phyloP scores from a whole-genome alignment of 1,140 invertebrate genomes.

The Diprion similis region DNA sequence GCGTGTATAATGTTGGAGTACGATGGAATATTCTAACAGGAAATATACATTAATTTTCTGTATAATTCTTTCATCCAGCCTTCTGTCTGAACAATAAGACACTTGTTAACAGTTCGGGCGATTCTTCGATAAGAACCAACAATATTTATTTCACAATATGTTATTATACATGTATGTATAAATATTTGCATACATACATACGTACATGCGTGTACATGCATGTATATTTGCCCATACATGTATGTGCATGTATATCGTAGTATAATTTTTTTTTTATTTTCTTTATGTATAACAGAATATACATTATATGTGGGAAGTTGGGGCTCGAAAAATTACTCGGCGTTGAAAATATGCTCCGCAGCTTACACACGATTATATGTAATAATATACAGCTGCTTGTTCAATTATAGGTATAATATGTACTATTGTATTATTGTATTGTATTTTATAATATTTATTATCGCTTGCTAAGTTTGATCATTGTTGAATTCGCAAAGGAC shows the following conservation, averaged over 20 bases:
- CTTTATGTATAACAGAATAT: constrained; percentile 33
- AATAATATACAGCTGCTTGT: not conserved
- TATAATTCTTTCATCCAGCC: constrained; percentile 45
- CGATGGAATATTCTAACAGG: constrained; percentile 9
- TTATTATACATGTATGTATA: constrained; percentile 25
- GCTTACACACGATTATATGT: not conserved
- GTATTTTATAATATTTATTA: no score
- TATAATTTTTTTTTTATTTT: constrained; percentile 23
- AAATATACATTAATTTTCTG: constrained; percentile 29
- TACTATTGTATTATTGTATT: no score
- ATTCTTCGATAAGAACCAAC: constrained; percentile 32
- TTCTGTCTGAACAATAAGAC: constrained; percentile 59
- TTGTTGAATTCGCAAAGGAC: no score
- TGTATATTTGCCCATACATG: constrained; percentile 23
- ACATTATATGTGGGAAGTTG: constrained; percentile 25
- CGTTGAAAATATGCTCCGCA: not conserved
- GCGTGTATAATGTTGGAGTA: not conserved
- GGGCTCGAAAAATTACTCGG: constrained; percentile 36
- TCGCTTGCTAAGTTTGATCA: no score
- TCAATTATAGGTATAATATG: not conserved
- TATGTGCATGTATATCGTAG: constrained; percentile 17
- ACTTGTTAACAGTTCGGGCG: constrained; percentile 56
- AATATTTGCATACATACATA: constrained; percentile 27
- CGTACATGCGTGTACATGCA: constrained; percentile 21
- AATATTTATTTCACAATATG: constrained; percentile 19